Percentiles rank a stretch among this genome's conserved stretches.
These are phyloP conservation scores for Philhelius pedissequus DNA, from an alignment of 2,888 invertebrate genomes.

Conservation along the genomic window DNA sequence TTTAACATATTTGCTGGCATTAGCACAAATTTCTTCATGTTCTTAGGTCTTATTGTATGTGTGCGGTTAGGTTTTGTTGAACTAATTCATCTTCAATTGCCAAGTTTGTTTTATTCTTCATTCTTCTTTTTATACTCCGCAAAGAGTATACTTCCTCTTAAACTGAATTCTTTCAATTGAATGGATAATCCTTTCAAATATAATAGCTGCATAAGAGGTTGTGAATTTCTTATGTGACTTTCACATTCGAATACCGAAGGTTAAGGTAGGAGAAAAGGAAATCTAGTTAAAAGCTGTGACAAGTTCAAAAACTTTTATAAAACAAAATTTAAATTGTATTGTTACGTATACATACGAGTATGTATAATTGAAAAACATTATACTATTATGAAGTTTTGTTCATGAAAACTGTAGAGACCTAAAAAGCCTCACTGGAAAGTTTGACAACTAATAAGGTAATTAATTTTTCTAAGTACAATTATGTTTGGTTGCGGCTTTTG, in stretches of 20 bases:
- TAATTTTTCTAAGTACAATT: too few relatives aligned
- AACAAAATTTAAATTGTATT: too few relatives aligned
- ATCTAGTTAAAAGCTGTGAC: neutral
- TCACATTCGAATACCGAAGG: neutral
- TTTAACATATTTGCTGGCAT: conserved; percentile 9
- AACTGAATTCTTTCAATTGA: conserved; percentile 1
- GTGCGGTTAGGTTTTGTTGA: neutral
- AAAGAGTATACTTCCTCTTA: neutral
- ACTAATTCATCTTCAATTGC: conserved; percentile 9
- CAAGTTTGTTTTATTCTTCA: conserved; percentile 7
- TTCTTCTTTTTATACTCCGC: neutral
- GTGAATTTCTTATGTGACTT: neutral
- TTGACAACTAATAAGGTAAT: too few relatives aligned
- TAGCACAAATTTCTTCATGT: neutral
- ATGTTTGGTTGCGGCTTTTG: too few relatives aligned
- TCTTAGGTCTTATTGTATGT: neutral
- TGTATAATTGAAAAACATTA: too few relatives aligned
- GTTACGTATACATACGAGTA: too few relatives aligned
- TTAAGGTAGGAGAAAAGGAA: neutral
- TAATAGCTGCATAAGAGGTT: neutral
- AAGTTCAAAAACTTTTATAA: neutral
- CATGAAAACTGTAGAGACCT: too few relatives aligned
- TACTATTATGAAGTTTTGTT: too few relatives aligned
- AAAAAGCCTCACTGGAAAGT: too few relatives aligned
- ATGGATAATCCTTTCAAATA: neutral